Percentiles rank a stretch among this genome's conserved stretches.
These are phyloP conservation scores for Steinernema feltiae DNA, from an alignment of 1,140 invertebrate genomes.

Conservation along the genomic window DNA sequence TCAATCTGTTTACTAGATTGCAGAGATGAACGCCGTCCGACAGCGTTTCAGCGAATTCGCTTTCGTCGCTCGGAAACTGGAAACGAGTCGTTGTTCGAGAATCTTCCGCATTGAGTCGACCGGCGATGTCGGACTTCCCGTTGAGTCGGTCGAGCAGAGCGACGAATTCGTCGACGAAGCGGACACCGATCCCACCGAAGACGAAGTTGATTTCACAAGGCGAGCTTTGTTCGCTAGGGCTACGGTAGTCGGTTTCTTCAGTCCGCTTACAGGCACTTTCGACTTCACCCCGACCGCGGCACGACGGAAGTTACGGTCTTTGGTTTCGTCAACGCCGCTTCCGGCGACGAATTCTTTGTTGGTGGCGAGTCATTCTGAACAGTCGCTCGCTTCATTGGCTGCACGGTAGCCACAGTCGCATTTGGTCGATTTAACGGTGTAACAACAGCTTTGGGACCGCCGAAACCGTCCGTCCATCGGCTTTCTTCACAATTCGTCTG, in stretches of 20 bases:
- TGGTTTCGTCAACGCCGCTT: neutral
- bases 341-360: neutral
- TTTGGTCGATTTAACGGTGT: neutral
- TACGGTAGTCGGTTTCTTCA: slow-evolving; percentile 9
- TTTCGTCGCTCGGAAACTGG: neutral
- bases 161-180: slow-evolving; percentile 14
- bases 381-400: neutral
- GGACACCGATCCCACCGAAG: neutral
- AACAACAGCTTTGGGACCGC: neutral
- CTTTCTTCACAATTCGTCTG: neutral
- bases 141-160: neutral
- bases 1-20: slow-evolving; percentile 19
- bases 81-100: neutral
- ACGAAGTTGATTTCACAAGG: neutral
- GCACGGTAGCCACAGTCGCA: neutral
- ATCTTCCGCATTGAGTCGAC: slow-evolving; percentile 2
- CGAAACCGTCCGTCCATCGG: neutral
- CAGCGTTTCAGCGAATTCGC: neutral
- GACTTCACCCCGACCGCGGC: neutral
- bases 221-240: neutral
- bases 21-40: slow-evolving; percentile 23
- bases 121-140: neutral
- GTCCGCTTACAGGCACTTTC: neutral
- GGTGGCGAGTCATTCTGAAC: neutral
- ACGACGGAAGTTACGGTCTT: neutral